Conservation (phyloP, 2,888 invertebrate genomes). For the Pharmacophagus antenor region DNA sequence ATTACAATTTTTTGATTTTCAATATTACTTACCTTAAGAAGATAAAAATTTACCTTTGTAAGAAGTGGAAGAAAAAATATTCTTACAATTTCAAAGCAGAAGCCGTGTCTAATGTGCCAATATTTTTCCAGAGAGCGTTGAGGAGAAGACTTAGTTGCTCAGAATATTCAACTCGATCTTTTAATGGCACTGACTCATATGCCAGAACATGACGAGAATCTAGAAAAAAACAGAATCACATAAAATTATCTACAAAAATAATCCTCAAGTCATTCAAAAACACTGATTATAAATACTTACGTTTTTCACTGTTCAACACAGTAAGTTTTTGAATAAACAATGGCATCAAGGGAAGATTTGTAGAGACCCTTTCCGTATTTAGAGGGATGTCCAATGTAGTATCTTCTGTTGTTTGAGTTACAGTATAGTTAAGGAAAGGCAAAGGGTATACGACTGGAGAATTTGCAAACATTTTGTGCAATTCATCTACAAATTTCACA, state of each 20-base stretch:
- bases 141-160: slow-evolving; percentile 73
- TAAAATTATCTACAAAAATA: no score
- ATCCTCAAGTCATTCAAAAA: no score
- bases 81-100: slow-evolving; percentile 70
- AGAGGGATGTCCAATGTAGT: slow-evolving; percentile 46
- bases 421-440: slow-evolving; percentile 48
- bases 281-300: no score
- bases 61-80: no score
- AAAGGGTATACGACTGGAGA: slow-evolving; percentile 60
- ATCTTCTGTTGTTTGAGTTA: slow-evolving; percentile 41
- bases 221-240: slow-evolving; percentile 35
- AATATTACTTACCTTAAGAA: no score
- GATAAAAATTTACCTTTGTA: no score
- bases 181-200: slow-evolving; percentile 72
- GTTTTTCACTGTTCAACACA: slow-evolving; percentile 42
- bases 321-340: slow-evolving; percentile 64
- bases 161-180: slow-evolving; percentile 71
- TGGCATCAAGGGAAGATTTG: slow-evolving; percentile 58
- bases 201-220: slow-evolving; percentile 53
- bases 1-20: not conserved
- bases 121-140: slow-evolving; percentile 83
- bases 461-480: slow-evolving; percentile 52
- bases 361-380: slow-evolving; percentile 53
- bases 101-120: slow-evolving; percentile 69
- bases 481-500: slow-evolving; percentile 62